Conservation (phyloP, 1,140 invertebrate genomes). For the Dreissena rostriformis region DNA sequence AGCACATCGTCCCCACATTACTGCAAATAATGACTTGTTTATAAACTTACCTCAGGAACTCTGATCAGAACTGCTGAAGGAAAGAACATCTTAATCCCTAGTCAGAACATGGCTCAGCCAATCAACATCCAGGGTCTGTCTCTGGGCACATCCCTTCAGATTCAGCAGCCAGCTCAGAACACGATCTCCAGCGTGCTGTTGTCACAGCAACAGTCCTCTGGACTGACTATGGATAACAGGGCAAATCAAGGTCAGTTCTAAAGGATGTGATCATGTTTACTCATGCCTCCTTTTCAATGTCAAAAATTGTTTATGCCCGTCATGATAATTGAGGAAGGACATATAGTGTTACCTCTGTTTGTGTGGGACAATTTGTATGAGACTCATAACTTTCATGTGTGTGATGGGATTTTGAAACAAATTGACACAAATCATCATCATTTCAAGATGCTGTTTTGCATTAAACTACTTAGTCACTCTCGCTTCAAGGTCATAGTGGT, state of each 20-base stretch:
- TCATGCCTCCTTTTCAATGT: neutral
- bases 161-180: slow-evolving; percentile 50
- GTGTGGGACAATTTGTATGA: too few relatives aligned
- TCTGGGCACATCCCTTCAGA: slow-evolving; percentile 38
- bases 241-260: slow-evolving; percentile 27
- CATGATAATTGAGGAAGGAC: too few relatives aligned
- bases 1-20: too few relatives aligned
- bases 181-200: slow-evolving; percentile 23
- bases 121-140: slow-evolving; percentile 65
- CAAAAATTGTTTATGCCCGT: neutral
- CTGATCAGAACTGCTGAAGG: slow-evolving; percentile 71
- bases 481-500: too few relatives aligned
- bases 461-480: too few relatives aligned
- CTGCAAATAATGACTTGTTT: too few relatives aligned
- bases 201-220: slow-evolving; percentile 25
- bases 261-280: slow-evolving; percentile 41
- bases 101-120: slow-evolving; percentile 62
- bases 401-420: too few relatives aligned
- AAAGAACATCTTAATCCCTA: slow-evolving; percentile 71
- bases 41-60: slow-evolving; percentile 55
- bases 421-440: too few relatives aligned
- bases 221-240: neutral
- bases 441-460: too few relatives aligned
- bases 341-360: too few relatives aligned
- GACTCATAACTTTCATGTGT: too few relatives aligned